Evolutionary conservation across 2,113 vertebrate genomes (phyloP).

Genomic region (Bothrops jararaca): DNA sequence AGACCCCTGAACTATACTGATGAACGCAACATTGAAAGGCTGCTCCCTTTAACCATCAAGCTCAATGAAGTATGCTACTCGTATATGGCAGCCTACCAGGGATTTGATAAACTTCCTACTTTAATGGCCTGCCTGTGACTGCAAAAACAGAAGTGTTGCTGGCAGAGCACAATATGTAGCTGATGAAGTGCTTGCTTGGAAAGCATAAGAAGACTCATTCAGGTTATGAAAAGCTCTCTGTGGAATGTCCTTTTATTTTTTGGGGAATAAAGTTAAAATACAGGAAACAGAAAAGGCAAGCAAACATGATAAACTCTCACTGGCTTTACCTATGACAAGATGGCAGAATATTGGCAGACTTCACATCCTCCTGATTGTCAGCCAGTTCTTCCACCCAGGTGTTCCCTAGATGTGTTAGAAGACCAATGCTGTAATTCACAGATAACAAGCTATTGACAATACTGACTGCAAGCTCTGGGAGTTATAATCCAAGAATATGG

Average conservation of each 20-base stretch:
- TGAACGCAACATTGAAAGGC: slow-evolving; percentile 42
- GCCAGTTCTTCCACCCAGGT: neutral
- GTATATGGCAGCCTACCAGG: neutral
- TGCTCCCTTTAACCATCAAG: neutral
- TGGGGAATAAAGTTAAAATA: neutral
- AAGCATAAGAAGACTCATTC: neutral
- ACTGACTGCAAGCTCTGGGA: neutral
- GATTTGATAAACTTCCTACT: neutral
- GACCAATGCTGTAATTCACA: neutral
- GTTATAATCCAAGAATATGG: neutral
- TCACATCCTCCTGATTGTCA: neutral
- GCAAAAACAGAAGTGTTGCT: neutral
- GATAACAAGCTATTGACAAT: neutral
- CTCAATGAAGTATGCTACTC: neutral
- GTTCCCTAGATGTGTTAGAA: neutral
- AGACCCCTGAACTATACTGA: slow-evolving; percentile 37
- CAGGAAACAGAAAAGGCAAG: neutral
- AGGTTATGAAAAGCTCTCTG: neutral
- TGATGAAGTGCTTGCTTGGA: neutral
- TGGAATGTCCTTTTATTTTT: neutral
- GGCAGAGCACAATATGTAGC: neutral
- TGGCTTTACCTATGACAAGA: neutral
- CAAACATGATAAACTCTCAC: too few species aligned
- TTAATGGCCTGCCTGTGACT: neutral
- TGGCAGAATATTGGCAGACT: neutral